A percentile compares a stretch with the other conserved stretches of the same genome.
phyloP scores from a whole-genome alignment of 2,113 vertebrate genomes.

The Channa maculata region DNA sequence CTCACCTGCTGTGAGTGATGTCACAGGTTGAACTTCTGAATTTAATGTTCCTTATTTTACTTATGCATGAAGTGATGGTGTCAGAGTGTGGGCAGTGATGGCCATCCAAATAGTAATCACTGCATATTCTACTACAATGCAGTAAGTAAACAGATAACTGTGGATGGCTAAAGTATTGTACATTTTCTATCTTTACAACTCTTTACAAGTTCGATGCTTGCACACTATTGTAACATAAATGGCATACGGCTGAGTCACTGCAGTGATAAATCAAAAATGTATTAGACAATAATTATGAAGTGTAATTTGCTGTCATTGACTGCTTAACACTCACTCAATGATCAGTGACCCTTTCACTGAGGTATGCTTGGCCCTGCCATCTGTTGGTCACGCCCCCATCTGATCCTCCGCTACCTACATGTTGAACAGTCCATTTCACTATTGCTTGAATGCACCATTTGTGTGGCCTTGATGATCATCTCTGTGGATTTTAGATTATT shows the following conservation, averaged over 20 bases:
- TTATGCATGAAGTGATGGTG: background rate
- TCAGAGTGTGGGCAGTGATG: background rate
- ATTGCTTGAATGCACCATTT: conserved; percentile 6
- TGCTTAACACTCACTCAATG: conserved; percentile 19
- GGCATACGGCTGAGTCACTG: background rate
- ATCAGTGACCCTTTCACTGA: conserved; percentile 33
- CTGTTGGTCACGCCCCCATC: conserved; percentile 40
- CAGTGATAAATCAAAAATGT: background rate
- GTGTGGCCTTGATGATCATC: conserved; percentile 56
- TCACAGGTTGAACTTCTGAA: conserved; percentile 12
- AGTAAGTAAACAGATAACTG: too few species aligned
- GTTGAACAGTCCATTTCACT: conserved; percentile 32
- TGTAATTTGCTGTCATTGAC: conserved; percentile 11
- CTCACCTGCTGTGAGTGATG: background rate
- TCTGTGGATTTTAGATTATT: conserved; percentile 64
- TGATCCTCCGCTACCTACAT: conserved; percentile 33
- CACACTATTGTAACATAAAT: conserved; percentile 8
- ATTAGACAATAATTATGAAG: background rate
- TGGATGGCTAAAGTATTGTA: too few species aligned
- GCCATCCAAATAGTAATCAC: background rate
- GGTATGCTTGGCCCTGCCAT: conserved; percentile 8
- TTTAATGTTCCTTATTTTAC: background rate
- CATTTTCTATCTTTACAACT: background rate
- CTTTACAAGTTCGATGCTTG: background rate
- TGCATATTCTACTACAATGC: background rate